Conservation (phyloP, 1,140 invertebrate species). For the Brachionus asplanchnoidis region DNA sequence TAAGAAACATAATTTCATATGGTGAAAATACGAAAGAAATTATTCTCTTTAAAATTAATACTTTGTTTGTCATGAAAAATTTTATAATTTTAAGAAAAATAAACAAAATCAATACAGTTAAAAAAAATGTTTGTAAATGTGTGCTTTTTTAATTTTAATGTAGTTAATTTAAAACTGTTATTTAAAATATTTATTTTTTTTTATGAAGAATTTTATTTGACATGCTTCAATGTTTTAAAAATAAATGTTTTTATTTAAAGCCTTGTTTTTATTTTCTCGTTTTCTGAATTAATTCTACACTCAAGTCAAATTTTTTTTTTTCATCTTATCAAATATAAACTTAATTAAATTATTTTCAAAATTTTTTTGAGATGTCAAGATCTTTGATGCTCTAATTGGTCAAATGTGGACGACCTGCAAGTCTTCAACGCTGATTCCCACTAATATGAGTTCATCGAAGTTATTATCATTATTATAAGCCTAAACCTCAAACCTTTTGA, state of each 20-base stretch:
- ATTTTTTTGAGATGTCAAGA: background rate
- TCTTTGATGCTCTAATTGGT: too few species aligned
- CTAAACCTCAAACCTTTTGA: background rate
- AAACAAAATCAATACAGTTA: background rate
- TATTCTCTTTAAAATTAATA: background rate
- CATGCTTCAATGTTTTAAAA: background rate
- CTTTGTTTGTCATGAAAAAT: background rate
- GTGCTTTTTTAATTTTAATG: background rate
- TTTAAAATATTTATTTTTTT: background rate
- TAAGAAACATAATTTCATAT: background rate
- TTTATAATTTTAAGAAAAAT: background rate
- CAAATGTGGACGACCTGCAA: background rate
- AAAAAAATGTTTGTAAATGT: background rate
- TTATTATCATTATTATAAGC: background rate
- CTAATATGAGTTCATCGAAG: background rate
- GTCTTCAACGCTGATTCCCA: background rate
- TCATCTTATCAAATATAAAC: background rate
- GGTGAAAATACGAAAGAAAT: background rate
- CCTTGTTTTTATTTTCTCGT: background rate
- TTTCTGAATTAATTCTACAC: background rate
- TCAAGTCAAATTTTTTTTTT: background rate
- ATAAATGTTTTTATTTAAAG: background rate
- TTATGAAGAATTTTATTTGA: background rate
- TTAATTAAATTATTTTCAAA: background rate
- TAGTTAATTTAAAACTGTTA: background rate